Evolutionary conservation across 2,797 vertebrate genomes (phyloP).

Genomic region (Acestrorhynchus altus): DNA sequence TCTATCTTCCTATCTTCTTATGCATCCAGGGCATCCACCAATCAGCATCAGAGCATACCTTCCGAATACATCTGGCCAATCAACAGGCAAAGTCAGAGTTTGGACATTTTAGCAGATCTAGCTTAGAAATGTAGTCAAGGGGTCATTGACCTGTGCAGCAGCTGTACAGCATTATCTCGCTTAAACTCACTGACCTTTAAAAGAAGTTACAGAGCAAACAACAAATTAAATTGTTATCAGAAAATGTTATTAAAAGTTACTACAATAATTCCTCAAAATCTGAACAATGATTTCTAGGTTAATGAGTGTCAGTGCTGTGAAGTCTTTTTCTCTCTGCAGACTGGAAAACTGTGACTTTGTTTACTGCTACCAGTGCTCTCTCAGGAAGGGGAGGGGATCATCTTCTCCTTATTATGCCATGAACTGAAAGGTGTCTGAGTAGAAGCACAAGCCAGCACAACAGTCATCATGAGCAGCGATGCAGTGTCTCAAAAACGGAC

Average conservation of each 20-base stretch:
- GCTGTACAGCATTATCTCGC: slow-evolving; percentile 77
- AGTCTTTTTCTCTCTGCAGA: slow-evolving; percentile 19
- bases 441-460: slow-evolving; percentile 23
- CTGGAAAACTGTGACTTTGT: slow-evolving; percentile 35
- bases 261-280: background rate
- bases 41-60: slow-evolving; percentile 18
- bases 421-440: slow-evolving; percentile 24
- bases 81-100: background rate
- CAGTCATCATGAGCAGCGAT: slow-evolving; percentile 65
- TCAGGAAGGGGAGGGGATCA: background rate
- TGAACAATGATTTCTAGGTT: background rate
- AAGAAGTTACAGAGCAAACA: background rate
- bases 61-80: slow-evolving; percentile 17
- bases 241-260: background rate
- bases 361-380: slow-evolving; percentile 29
- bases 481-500: slow-evolving; percentile 42
- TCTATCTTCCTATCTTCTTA: background rate
- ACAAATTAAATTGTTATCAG: background rate
- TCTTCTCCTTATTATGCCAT: slow-evolving; percentile 32
- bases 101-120: slow-evolving; percentile 46
- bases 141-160: slow-evolving; percentile 86
- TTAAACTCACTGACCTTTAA: background rate
- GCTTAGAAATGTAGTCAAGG: slow-evolving; percentile 75
- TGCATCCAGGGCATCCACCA: background rate
- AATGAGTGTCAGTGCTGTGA: background rate